Conservation (phyloP, 2,888 invertebrate species). For the Strigamia crassipes region DNA sequence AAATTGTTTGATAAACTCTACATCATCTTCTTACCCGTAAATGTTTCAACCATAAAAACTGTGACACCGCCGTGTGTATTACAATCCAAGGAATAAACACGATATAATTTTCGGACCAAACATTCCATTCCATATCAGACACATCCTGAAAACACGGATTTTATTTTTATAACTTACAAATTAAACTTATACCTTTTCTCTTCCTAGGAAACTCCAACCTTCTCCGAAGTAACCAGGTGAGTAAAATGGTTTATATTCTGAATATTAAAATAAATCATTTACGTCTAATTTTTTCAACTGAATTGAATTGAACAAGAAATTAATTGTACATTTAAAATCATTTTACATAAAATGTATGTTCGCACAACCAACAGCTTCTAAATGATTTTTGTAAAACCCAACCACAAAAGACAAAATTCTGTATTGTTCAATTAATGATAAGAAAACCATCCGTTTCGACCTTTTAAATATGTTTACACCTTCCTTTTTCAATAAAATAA, state of each 20-base stretch:
- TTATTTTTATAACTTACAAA: not conserved
- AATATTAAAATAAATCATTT: not conserved
- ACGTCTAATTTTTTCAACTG: no score
- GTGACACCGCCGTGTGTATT: constrained; percentile 65
- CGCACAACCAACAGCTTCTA: not conserved
- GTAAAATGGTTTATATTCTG: constrained; percentile 6
- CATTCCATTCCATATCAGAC: constrained; percentile 74
- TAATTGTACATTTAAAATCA: no score
- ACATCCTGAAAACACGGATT: constrained; percentile 58
- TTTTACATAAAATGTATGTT: no score
- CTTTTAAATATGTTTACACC: not conserved
- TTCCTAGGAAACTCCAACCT: constrained; percentile 66
- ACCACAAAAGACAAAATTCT: not conserved
- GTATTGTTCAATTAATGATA: not conserved
- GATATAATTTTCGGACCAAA: constrained; percentile 66
- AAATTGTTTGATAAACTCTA: constrained; percentile 30
- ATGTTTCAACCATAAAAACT: constrained; percentile 60
- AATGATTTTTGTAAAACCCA: not conserved
- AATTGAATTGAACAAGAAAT: no score
- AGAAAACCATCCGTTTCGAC: not conserved
- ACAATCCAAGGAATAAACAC: constrained; percentile 65
- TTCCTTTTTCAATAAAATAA: no score
- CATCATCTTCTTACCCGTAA: constrained; percentile 54
- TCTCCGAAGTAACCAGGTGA: constrained; percentile 62
- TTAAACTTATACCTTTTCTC: constrained; percentile 62